Percentiles rank a stretch among this genome's conserved stretches.
Conservation (phyloP, 2,113 vertebrate genomes). For the Edolisoma coerulescens region DNA sequence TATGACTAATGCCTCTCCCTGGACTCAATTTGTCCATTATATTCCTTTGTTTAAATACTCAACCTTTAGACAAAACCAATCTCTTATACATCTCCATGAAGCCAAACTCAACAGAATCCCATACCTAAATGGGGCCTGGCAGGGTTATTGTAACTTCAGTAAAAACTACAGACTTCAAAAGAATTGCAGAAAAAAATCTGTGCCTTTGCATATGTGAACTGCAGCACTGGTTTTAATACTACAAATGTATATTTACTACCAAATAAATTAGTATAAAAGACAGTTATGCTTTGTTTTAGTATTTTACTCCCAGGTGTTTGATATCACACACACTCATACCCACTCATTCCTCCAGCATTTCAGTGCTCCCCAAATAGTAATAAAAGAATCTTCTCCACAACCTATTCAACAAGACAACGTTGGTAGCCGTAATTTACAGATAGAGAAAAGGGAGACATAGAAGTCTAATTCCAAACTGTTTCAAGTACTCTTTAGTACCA, state of each 20-base stretch:
- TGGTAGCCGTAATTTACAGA: neutral
- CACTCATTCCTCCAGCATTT: neutral
- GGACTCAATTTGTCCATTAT: neutral
- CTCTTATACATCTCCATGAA: neutral
- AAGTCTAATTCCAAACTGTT: neutral
- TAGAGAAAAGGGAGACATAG: neutral
- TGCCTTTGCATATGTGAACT: neutral
- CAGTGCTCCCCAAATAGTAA: neutral
- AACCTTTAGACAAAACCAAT: neutral
- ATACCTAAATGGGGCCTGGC: neutral
- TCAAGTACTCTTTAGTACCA: neutral
- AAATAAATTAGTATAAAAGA: neutral
- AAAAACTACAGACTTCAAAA: neutral
- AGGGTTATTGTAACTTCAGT: neutral
- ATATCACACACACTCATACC: neutral
- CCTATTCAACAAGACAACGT: neutral
- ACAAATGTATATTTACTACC: neutral
- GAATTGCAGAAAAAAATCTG: neutral
- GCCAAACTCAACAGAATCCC: neutral
- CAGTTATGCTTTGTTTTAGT: neutral
- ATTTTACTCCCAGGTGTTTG: neutral
- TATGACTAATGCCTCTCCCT: neutral
- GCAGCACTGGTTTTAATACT: neutral
- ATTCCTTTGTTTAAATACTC: neutral
- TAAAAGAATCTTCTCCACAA: neutral